Conservation (phyloP, 2,113 vertebrate species). For the Mirounga angustirostris region DNA sequence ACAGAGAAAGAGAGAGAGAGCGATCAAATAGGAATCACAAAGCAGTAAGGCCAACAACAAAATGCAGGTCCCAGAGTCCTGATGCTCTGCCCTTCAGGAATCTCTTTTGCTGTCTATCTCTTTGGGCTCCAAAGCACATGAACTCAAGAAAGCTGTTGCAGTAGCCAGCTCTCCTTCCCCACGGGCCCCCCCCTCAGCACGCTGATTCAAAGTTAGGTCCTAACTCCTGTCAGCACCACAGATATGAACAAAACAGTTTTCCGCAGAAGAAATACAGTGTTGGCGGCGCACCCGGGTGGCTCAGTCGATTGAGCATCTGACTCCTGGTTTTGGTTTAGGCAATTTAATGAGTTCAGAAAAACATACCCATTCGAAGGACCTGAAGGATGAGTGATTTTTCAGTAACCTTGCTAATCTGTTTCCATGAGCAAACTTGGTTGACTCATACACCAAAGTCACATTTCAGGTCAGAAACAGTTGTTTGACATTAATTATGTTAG, state of each 20-base stretch:
- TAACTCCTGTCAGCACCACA: not conserved
- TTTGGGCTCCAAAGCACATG: not conserved
- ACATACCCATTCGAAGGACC: not conserved
- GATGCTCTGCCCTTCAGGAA: accelerated
- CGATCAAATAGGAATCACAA: not conserved
- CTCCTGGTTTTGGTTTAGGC: not conserved
- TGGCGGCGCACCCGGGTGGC: not conserved
- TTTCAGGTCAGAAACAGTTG: not conserved
- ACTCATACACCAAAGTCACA: not conserved
- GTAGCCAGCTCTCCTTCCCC: not conserved
- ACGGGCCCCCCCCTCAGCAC: not conserved
- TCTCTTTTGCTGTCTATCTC: not conserved
- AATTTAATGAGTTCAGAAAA: not conserved
- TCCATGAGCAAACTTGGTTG: not conserved
- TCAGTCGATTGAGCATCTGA: not conserved
- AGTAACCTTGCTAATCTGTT: not conserved
- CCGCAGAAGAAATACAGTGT: not conserved
- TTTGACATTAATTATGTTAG: slow-evolving; percentile 9
- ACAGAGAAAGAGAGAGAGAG: too few species aligned
- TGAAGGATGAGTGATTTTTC: not conserved
- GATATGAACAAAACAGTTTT: not conserved
- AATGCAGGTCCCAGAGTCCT: not conserved
- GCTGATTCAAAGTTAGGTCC: not conserved
- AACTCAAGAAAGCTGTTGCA: not conserved
- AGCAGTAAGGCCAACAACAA: not conserved